Percentiles rank a stretch among this genome's conserved stretches.
Evolutionary conservation across 2,888 invertebrate species (phyloP).

Genomic region (Sisyra nigra): DNA sequence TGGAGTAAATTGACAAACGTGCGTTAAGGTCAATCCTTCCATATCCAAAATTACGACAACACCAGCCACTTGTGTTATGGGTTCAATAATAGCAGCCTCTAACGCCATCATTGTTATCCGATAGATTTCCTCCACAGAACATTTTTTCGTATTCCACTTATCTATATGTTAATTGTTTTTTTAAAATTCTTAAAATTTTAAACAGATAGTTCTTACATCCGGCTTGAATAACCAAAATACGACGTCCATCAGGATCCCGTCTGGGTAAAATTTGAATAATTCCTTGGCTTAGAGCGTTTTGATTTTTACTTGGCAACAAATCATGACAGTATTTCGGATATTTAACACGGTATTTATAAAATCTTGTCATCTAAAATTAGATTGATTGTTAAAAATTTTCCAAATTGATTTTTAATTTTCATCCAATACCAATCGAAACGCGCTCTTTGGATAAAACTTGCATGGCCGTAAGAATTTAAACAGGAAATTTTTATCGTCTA

Average conservation of each 20-base stretch:
- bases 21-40: slow-evolving; percentile 54
- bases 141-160: slow-evolving; percentile 60
- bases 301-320: slow-evolving; percentile 43
- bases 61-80: slow-evolving; percentile 60
- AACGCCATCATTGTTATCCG: slow-evolving; percentile 50
- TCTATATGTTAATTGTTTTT: slow-evolving; percentile 26
- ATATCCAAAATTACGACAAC: slow-evolving; percentile 58
- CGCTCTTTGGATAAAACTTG: slow-evolving; percentile 72
- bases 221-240: slow-evolving; percentile 50
- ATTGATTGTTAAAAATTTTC: neutral
- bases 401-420: neutral
- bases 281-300: slow-evolving; percentile 44
- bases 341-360: slow-evolving; percentile 48
- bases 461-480: slow-evolving; percentile 69
- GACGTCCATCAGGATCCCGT: slow-evolving; percentile 47
- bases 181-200: neutral
- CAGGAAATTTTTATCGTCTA: slow-evolving; percentile 56
- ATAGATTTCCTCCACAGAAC: slow-evolving; percentile 48
- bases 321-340: slow-evolving; percentile 44
- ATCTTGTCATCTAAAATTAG: slow-evolving; percentile 45
- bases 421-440: slow-evolving; percentile 50
- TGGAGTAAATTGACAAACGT: slow-evolving; percentile 62
- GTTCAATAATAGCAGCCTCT: slow-evolving; percentile 63
- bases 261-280: slow-evolving; percentile 51
- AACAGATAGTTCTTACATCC: slow-evolving; percentile 40